Conservation (phyloP, 2,113 vertebrate genomes). For the Meleagris gallopavo region DNA sequence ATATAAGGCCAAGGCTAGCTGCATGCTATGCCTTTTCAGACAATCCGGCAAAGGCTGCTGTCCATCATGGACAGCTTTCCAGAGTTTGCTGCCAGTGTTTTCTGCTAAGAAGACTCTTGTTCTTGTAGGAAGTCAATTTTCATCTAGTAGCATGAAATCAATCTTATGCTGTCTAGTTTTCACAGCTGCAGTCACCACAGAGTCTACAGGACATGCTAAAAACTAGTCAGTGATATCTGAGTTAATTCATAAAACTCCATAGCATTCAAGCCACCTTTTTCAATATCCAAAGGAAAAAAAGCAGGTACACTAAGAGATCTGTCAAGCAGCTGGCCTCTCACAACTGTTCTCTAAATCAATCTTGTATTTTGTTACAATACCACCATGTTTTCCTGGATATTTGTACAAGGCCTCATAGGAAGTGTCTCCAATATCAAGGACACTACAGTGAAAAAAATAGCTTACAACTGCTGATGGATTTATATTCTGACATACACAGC, state of each 20-base stretch:
- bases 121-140: background rate
- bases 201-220: background rate
- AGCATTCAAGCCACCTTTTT: background rate
- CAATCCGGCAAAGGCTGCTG: background rate
- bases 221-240: background rate
- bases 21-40: background rate
- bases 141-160: background rate
- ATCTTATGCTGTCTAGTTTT: background rate
- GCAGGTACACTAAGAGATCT: background rate
- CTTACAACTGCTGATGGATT: background rate
- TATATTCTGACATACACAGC: background rate
- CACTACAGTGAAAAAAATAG: background rate
- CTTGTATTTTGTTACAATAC: background rate
- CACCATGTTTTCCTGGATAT: background rate
- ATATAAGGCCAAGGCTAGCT: background rate
- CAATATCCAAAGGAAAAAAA: background rate
- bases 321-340: background rate
- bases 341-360: background rate
- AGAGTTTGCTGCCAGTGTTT: background rate
- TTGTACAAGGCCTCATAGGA: background rate
- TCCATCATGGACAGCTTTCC: background rate
- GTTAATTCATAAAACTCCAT: background rate
- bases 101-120: background rate
- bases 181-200: background rate
- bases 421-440: background rate